Evolutionary conservation across 2,888 invertebrate genomes (phyloP).

Genomic region (Callosobruchus maculatus): DNA sequence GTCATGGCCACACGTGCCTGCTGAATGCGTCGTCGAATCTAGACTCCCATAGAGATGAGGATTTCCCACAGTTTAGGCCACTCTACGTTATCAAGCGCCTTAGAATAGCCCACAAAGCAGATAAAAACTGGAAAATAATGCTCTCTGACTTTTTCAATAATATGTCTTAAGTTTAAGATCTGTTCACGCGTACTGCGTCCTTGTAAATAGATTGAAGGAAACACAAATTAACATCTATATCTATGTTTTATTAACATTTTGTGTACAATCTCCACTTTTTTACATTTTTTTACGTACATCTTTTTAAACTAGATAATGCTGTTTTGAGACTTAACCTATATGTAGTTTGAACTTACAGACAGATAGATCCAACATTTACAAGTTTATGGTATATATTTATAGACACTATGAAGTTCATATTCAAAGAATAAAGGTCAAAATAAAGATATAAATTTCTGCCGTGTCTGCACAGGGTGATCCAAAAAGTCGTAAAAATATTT

Average conservation of each 20-base stretch:
- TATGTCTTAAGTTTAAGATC: no score
- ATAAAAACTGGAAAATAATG: no score
- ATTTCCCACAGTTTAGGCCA: no score
- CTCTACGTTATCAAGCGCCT: no score
- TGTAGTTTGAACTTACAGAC: slow-evolving; percentile 9
- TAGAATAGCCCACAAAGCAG: no score
- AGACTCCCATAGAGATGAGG: no score
- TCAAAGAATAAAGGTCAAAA: not conserved
- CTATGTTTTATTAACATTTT: slow-evolving; percentile 32
- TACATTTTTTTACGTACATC: slow-evolving; percentile 33
- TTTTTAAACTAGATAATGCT: slow-evolving; percentile 27
- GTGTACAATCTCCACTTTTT: slow-evolving; percentile 32
- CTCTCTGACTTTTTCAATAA: no score
- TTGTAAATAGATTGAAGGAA: slow-evolving; percentile 2
- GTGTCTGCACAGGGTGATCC: not conserved
- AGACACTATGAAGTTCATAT: not conserved
- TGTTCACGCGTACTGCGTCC: no score
- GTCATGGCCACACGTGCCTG: no score
- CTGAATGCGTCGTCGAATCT: no score
- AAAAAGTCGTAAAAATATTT: not conserved
- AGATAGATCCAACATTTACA: slow-evolving; percentile 16
- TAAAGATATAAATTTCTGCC: not conserved
- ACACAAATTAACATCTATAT: slow-evolving; percentile 18
- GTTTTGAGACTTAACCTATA: slow-evolving; percentile 6
- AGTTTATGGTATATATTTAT: not conserved